Evolutionary conservation across 1,140 invertebrate species (phyloP).

Genomic region (Mactra quadrangularis): DNA sequence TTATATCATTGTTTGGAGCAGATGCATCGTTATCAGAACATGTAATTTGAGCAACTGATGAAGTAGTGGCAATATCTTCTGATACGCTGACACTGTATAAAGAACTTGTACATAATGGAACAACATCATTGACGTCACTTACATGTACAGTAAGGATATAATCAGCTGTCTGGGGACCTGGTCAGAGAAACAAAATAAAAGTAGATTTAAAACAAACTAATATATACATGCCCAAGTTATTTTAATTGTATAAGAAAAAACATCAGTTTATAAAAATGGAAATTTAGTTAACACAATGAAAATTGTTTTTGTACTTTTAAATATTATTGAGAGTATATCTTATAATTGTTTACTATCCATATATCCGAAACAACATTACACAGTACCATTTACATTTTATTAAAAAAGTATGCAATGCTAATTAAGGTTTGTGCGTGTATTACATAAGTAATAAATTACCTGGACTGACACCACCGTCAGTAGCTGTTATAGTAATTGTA

Average conservation of each 20-base stretch:
- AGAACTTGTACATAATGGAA: conserved; percentile 34
- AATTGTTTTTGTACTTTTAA: too few relatives aligned
- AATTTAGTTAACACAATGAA: too few relatives aligned
- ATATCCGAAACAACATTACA: too few relatives aligned
- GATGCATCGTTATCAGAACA: conserved; percentile 62
- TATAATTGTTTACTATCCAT: too few relatives aligned
- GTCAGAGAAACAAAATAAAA: neutral
- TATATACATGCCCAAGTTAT: too few relatives aligned
- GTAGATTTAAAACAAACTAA: too few relatives aligned
- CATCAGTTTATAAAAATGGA: too few relatives aligned
- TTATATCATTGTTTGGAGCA: conserved; percentile 59
- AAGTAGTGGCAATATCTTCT: conserved; percentile 33
- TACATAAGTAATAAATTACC: conserved; percentile 25
- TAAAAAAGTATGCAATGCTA: too few relatives aligned
- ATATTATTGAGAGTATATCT: too few relatives aligned
- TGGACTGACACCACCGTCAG: conserved; percentile 62
- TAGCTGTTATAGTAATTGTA: conserved; percentile 62
- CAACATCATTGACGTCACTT: conserved; percentile 44
- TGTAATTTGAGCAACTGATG: conserved; percentile 45
- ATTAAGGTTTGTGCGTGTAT: too few relatives aligned
- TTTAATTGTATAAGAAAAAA: too few relatives aligned
- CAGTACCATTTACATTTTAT: too few relatives aligned
- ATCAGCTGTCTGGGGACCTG: conserved; percentile 29
- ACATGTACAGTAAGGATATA: conserved; percentile 49
- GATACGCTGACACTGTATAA: conserved; percentile 59